Evolutionary conservation across 2,888 invertebrate genomes (phyloP).

Genomic region (Metopia argyrocephala): DNA sequence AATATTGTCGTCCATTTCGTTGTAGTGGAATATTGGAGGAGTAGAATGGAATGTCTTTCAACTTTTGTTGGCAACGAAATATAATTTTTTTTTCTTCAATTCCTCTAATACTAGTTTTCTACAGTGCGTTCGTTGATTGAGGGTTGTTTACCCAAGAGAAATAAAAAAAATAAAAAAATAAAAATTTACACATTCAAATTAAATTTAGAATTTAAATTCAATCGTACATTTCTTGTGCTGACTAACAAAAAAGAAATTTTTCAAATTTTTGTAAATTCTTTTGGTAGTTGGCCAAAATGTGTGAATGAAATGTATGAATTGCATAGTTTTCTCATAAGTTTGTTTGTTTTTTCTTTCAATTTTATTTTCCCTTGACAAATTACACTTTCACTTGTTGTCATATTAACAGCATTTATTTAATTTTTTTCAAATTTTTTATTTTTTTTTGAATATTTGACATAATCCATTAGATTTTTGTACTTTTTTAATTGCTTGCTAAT

Average conservation of each 20-base stretch:
- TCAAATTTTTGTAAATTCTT: constrained; percentile 32
- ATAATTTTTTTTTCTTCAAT: background rate
- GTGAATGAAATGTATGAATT: background rate
- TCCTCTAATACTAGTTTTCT: background rate
- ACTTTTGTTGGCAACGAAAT: constrained; percentile 8
- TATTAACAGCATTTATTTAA: background rate
- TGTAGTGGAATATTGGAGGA: constrained; percentile 40
- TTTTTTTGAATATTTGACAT: background rate
- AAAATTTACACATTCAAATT: background rate
- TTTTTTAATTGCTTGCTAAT: background rate
- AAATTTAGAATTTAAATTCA: constrained; percentile 29
- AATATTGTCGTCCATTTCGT: constrained; percentile 13
- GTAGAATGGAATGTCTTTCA: constrained; percentile 47
- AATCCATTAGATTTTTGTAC: background rate
- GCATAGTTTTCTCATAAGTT: background rate
- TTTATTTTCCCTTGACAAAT: constrained; percentile 31
- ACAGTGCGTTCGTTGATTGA: constrained; percentile 6
- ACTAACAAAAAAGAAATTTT: constrained; percentile 44
- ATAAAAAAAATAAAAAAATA: constrained; percentile 15
- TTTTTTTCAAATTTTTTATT: background rate
- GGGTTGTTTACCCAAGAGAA: constrained; percentile 37
- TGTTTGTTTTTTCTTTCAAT: background rate
- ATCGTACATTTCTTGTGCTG: constrained; percentile 28
- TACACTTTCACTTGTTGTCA: constrained; percentile 49
- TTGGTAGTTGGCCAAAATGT: constrained; percentile 51